Base-by-base conservation (phyloP, 1,140 invertebrate genomes). In the Thaumatotibia leucotreta region DNA sequence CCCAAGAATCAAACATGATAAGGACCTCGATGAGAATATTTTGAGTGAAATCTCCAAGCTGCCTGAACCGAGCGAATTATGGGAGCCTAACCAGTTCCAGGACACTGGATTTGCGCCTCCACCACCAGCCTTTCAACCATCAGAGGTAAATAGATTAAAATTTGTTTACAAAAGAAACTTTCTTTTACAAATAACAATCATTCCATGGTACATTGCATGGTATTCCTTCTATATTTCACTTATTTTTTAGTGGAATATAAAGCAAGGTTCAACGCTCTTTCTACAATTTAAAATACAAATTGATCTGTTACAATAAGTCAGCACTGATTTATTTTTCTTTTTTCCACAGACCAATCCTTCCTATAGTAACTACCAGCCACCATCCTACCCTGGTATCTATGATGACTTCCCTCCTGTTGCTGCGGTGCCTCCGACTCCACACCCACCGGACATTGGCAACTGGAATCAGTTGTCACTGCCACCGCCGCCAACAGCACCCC, bases 391-490 rank as follows among this genome's bases (percentile, higher is more conserved):
- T 8, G 83, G 79, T 0, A 78, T 82, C 27, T 90, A 90, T 64
- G 85, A 90, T 71, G 86, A 90, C 58, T 90, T 90, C 65, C 78
- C 82, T 5, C 32, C 83, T 0, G 58, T 79, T 2, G 67, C 50
- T 1, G 61, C 74, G 3, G 63, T 76, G 5, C 69, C 68, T 2
- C 67, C 70, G 9, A 32, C 75, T 24, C 70, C 70, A 0, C 68
- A 68, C 1, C 73, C 74, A 4, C 77, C 77, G n/a, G 83, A 84
- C n/a, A 78, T 84, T 62, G 63, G 77, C 0, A 45, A 71, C 0
- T 90, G 88, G 88, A 88, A 86, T 66, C 86, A 88, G 58, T 83
- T 88, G 80, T 85, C 82, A 0, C 70, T 89, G 5, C 87, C 79
- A 4, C 78, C 82, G 9, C 81, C 86, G 0, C 79, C 80, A n/a